These are phyloP conservation scores for Bombus confusus DNA, from an alignment of 1,140 invertebrate genomes.

Conservation along the genomic window DNA sequence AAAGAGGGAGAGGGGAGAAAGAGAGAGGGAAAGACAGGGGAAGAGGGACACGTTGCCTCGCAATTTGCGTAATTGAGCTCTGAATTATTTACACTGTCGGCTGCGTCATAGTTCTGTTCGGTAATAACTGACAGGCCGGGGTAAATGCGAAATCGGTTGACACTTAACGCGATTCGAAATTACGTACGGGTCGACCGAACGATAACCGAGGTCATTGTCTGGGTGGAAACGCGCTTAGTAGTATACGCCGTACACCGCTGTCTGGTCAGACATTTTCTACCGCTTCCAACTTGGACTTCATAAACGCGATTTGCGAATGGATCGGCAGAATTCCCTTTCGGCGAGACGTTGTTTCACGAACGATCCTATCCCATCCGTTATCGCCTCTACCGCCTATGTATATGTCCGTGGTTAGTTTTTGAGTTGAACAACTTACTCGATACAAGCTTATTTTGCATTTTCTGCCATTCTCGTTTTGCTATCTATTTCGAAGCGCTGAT, in stretches of 20 bases:
- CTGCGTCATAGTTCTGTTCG: conserved; percentile 79
- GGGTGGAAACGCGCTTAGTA: not conserved
- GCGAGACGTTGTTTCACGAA: too few relatives aligned
- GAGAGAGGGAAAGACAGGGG: conserved; percentile 36
- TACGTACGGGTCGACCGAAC: conserved; percentile 45
- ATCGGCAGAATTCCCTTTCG: too few relatives aligned
- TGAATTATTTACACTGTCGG: conserved; percentile 82
- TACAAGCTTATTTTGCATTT: too few relatives aligned
- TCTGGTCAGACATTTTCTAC: conserved; percentile 8
- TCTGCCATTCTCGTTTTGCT: too few relatives aligned
- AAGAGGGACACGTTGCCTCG: conserved; percentile 62
- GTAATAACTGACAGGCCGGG: conserved; percentile 74
- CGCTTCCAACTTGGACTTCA: too few relatives aligned
- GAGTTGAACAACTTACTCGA: too few relatives aligned
- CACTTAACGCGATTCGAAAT: conserved; percentile 67
- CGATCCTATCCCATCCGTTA: too few relatives aligned
- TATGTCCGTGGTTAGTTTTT: too few relatives aligned
- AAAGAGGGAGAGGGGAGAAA: not conserved
- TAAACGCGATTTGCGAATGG: too few relatives aligned
- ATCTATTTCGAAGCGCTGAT: too few relatives aligned
- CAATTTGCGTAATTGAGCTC: conserved; percentile 82
- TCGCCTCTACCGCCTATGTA: too few relatives aligned
- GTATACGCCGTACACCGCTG: not conserved
- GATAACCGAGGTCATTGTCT: conserved; percentile 46
- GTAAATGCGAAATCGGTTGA: conserved; percentile 68